These are phyloP conservation scores for Sturnus vulgaris DNA, from an alignment of 2,113 vertebrate species.

Conservation along the genomic window DNA sequence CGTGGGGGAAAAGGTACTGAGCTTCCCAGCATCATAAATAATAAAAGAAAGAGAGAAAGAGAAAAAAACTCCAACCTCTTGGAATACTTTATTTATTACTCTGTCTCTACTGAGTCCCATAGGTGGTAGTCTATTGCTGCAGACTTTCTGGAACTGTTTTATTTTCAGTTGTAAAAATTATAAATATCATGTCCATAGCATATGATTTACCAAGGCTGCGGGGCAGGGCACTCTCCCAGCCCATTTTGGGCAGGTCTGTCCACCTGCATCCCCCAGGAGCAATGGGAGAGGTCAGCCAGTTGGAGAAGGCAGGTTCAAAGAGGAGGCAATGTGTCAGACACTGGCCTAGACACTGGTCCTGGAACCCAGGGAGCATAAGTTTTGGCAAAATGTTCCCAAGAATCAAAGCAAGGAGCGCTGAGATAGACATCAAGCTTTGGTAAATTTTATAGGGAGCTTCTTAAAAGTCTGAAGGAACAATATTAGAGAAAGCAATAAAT, in stretches of 20 bases:
- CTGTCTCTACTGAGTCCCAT: background rate
- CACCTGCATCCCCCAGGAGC: background rate
- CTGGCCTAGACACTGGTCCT: background rate
- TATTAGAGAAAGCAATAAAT: background rate
- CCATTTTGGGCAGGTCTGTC: background rate
- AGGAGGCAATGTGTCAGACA: background rate
- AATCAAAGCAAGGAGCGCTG: background rate
- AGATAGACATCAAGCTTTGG: background rate
- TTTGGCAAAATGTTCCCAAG: background rate
- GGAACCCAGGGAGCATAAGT: background rate
- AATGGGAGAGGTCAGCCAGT: background rate
- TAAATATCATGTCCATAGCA: rapidly evolving
- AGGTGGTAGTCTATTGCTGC: background rate
- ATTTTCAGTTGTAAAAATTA: background rate
- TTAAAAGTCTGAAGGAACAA: background rate
- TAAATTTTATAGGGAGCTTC: background rate
- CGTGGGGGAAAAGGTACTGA: background rate
- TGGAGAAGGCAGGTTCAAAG: background rate
- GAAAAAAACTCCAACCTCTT: background rate
- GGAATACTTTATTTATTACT: background rate
- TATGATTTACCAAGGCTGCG: background rate
- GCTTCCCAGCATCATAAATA: background rate
- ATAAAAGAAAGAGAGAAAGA: background rate
- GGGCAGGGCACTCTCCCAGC: background rate
- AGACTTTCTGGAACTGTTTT: background rate